A percentile compares a stretch with the other conserved stretches of the same genome.
phyloP scores from a whole-genome alignment of 2,888 invertebrate genomes.

The Heliconius erato region DNA sequence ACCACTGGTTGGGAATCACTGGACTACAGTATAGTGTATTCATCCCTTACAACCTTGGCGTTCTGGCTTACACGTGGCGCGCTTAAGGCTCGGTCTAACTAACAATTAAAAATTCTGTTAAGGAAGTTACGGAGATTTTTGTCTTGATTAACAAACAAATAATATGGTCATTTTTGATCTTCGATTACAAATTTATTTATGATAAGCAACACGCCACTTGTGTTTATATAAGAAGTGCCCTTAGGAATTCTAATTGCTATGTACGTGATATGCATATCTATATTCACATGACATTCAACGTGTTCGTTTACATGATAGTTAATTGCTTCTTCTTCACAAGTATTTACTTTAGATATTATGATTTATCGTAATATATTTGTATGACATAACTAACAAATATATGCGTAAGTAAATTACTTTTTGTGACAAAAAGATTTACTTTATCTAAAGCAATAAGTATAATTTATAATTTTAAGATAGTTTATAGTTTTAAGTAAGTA shows the following conservation, averaged over 20 bases:
- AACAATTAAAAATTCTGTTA: conserved; percentile 6
- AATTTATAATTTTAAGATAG: too few relatives aligned
- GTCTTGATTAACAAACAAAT: conserved; percentile 3
- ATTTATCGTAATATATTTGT: background rate
- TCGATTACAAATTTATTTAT: conserved; percentile 11
- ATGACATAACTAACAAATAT: background rate
- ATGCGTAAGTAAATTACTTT: background rate
- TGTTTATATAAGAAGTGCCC: conserved; percentile 23
- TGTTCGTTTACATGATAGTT: conserved; percentile 29
- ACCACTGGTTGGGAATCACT: too few relatives aligned
- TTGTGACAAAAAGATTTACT: too few relatives aligned
- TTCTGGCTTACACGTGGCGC: conserved; percentile 66
- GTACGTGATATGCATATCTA: conserved; percentile 41
- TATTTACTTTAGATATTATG: conserved; percentile 6
- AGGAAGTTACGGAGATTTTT: conserved; percentile 3
- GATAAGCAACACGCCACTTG: conserved; percentile 12
- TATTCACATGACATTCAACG: conserved; percentile 42
- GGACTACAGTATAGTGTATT: conserved; percentile 53
- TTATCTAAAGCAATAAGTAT: too few relatives aligned
- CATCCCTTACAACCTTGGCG: conserved; percentile 64
- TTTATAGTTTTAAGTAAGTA: too few relatives aligned
- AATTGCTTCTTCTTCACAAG: conserved; percentile 3
- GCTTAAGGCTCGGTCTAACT: conserved; percentile 56
- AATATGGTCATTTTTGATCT: conserved; percentile 1
- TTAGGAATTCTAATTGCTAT: conserved; percentile 36